Base-by-base conservation (phyloP, 2,888 invertebrate genomes). In the Callyntrura guangdongensis region DNA sequence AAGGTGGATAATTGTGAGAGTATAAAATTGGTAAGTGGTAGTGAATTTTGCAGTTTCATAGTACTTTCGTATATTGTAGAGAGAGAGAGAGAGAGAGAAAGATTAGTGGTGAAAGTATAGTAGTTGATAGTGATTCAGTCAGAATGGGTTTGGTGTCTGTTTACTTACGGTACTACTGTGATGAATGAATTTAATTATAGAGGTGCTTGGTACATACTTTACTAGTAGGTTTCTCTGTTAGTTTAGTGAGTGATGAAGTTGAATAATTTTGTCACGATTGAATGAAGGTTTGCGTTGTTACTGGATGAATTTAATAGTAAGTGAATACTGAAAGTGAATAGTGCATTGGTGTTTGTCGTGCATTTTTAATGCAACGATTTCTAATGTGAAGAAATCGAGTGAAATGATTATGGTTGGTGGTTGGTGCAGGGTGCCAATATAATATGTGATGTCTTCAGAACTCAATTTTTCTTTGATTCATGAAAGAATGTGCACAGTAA, bases 281-380 rank as follows among this genome's bases (percentile, higher is more conserved):
- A 36, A 36, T 77, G 74, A 77, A 53, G 77, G 77, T 77, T 77
- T 77, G 77, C 77, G 77, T 77, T 77, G 77, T 77, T 20, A 77
- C 53, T 36, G 36, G 77, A 53, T 53, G 20, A 77, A 53, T 49
- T 22, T 64, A 53, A 53, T 25, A 53, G 20, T 27, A 2, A 53
- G 20, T 27, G 9, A 67, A 27, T 69, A 69, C 36, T 77, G 25
- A 53, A 53, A 25, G 27, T 77, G 53, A 22, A 22, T 6, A 53
- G 25, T 53, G 77, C 74, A 49, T 69, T 69, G 17, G 69, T 69
- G 45, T 45, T 45, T 69, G 69, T 45, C 45, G 69, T 69, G 69
- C 72, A 74, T 11, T 17, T 74, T 49, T 45, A 47, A 47, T 74
- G 49, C 72, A 47, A 14, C 12, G 77, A 77, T 77, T 77, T 77